Evolutionary conservation across 2,888 invertebrate genomes (phyloP).

Genomic region (Ichneumon xanthorius): DNA sequence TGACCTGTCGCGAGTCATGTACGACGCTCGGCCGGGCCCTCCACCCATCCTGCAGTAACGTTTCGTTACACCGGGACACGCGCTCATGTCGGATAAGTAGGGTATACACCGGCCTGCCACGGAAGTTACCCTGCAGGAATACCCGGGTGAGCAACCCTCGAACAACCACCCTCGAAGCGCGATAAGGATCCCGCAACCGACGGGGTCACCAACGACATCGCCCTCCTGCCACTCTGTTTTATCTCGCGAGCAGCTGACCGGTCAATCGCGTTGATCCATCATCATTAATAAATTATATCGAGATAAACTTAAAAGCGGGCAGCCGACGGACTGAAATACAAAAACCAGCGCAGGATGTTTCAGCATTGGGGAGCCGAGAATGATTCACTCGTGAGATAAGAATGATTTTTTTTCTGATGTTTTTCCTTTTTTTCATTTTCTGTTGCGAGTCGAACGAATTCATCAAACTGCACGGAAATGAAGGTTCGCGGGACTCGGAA

Average conservation of each 20-base stretch:
- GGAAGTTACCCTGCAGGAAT: slow-evolving; percentile 4
- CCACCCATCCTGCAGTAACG: slow-evolving; percentile 6
- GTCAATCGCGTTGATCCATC: slow-evolving; percentile 57
- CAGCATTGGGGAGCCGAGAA: neutral
- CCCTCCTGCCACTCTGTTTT: slow-evolving; percentile 40
- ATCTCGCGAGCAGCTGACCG: slow-evolving; percentile 30
- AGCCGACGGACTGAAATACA: neutral
- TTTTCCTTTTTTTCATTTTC: neutral
- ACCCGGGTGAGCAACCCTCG: slow-evolving; percentile 45
- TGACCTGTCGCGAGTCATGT: slow-evolving; percentile 9
- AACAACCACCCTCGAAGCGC: slow-evolving; percentile 42
- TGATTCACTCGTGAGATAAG: slow-evolving; percentile 6
- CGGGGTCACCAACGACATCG: slow-evolving; percentile 46
- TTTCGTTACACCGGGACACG: slow-evolving; percentile 43
- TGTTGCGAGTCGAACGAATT: neutral
- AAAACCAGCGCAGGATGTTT: neutral
- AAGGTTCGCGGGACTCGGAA: neutral
- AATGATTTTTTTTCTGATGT: neutral
- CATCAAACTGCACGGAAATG: neutral
- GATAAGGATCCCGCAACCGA: slow-evolving; percentile 33
- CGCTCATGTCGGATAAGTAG: slow-evolving; percentile 53
- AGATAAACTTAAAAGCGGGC: neutral
- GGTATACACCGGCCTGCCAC: neutral
- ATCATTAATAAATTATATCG: slow-evolving; percentile 55
- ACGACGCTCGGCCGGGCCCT: neutral